These are phyloP conservation scores for Drosophila kanapiae DNA, from an alignment of 1,140 invertebrate genomes.

Conservation along the genomic window DNA sequence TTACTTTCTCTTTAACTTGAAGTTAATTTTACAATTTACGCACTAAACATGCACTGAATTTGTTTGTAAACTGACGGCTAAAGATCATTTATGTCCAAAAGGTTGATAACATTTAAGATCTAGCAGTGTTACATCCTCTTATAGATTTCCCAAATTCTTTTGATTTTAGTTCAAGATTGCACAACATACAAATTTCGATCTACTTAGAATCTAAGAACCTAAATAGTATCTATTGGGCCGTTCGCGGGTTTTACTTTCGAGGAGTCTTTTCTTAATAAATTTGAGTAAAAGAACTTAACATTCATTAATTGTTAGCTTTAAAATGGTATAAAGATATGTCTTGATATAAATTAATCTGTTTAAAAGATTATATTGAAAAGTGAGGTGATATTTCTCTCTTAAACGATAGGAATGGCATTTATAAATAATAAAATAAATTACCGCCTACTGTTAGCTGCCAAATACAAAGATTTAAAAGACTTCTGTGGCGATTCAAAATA, in stretches of 20 bases:
- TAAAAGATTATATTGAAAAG: neutral
- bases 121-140: constrained; percentile 30
- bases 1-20: constrained; percentile 51
- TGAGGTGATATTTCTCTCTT: neutral
- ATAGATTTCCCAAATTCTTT: constrained; percentile 17
- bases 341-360: neutral
- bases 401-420: too few relatives aligned
- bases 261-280: neutral
- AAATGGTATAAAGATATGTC: neutral
- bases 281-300: neutral
- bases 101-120: constrained; percentile 8
- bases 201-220: constrained; percentile 40
- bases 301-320: neutral
- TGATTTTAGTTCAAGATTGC: constrained; percentile 48
- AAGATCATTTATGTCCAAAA: constrained; percentile 6
- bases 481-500: neutral
- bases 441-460: too few relatives aligned
- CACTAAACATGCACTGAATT: constrained; percentile 64
- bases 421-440: too few relatives aligned
- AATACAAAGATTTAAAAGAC: neutral
- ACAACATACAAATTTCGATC: constrained; percentile 37
- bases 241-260: neutral
- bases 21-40: constrained; percentile 76
- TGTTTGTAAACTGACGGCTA: constrained; percentile 18
- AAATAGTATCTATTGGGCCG: constrained; percentile 12